Conservation (phyloP, 2,113 vertebrate species). For the Motacilla tschutschensis region DNA sequence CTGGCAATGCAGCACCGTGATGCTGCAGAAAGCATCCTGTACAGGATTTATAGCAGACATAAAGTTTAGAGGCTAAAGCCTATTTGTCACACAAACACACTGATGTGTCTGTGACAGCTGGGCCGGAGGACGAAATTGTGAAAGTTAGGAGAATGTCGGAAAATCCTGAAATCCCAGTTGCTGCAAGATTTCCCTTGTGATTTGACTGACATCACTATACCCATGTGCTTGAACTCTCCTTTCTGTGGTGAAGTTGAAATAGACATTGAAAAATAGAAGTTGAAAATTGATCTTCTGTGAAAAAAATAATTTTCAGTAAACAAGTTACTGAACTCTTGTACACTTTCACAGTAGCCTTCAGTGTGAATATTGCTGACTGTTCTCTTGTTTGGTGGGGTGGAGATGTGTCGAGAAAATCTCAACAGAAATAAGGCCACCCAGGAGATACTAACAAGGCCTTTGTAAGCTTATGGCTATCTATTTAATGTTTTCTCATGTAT, state of each 20-base stretch:
- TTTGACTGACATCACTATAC: not conserved
- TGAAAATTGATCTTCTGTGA: not conserved
- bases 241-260: not conserved
- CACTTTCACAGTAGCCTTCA: not conserved
- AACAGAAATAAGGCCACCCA: not conserved
- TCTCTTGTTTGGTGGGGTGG: not conserved
- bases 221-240: not conserved
- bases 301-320: not conserved
- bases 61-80: not conserved
- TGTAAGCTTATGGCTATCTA: not conserved
- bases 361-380: not conserved
- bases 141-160: not conserved
- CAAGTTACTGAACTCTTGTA: not conserved
- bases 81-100: not conserved
- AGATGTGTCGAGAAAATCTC: not conserved
- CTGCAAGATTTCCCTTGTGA: not conserved
- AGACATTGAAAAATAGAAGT: not conserved
- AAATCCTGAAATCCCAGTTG: not conserved
- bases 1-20: not conserved
- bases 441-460: not conserved
- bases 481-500: not conserved
- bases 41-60: not conserved
- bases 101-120: not conserved
- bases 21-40: not conserved
- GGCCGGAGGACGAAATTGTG: rapidly evolving